phyloP scores from a whole-genome alignment of 2,797 vertebrate genomes.

The Leuciscus waleckii region DNA sequence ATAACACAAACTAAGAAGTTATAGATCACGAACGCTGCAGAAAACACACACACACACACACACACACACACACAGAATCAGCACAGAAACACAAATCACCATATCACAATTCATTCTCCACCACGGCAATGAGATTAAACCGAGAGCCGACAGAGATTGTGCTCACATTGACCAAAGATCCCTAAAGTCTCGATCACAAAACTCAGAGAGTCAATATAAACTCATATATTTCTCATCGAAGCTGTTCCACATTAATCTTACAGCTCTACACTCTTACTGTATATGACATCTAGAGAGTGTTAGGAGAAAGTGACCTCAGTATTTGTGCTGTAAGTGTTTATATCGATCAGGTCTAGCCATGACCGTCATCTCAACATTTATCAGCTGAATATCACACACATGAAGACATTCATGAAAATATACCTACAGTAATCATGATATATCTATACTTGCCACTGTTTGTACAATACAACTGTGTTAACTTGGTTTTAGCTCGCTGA shows the following conservation, averaged over 20 bases:
- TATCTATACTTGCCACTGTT: too few relatives aligned
- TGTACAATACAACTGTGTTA: neutral
- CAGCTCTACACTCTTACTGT: neutral
- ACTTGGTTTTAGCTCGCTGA: neutral
- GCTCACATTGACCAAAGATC: neutral
- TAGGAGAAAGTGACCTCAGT: neutral
- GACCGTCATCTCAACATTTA: neutral
- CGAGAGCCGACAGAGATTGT: neutral
- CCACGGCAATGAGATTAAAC: too few relatives aligned
- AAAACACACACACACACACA: constrained; percentile 51
- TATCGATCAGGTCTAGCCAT: neutral
- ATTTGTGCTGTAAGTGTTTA: neutral
- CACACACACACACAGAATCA: neutral
- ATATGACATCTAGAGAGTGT: neutral
- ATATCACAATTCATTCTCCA: neutral
- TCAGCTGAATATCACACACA: neutral
- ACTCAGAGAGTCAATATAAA: neutral
- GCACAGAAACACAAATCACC: neutral
- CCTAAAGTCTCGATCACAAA: neutral
- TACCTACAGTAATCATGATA: too few relatives aligned
- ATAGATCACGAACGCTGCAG: constrained; percentile 96
- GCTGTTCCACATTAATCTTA: neutral
- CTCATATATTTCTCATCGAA: neutral
- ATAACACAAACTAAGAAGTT: constrained; percentile 99
- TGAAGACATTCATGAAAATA: too few relatives aligned